Base-by-base conservation (phyloP, 2,113 vertebrate genomes). In the Psephotus haematonotus region DNA sequence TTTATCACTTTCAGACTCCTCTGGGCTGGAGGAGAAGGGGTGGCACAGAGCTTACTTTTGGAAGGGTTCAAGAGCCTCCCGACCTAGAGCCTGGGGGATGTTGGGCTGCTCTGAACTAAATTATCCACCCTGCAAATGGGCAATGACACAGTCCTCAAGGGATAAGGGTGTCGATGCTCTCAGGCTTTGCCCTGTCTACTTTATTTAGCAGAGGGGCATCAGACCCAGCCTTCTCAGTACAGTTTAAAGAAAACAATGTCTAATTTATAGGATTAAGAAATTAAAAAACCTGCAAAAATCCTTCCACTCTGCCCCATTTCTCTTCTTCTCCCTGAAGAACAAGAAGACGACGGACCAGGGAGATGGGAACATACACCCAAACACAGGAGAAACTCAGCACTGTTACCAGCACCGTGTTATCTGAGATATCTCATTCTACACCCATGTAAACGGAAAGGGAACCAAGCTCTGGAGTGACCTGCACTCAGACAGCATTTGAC, bases 31-130 rank as follows among this genome's bases (percentile, higher is more conserved):
- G 65, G 24, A 50, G 47, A 37, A 68, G 74, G 8, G 43, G 31
- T 2, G 6, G 46, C 92, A 47, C 75, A 31, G 43, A 52, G 37
- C 46, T 50, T 8, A 0, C 5, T 23, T 28, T 59, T 44, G 77
- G 69, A 35, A 76, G 52, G 60, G 37, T 27, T 84, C 57, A 46
- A 68, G 74, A 35, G 13, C 31, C 64, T 79, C 64, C 67, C 6
- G 22, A 89, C 86, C 47, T 81, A 93, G 77, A 90, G 67, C 88
- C 90, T 85, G 76, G 81, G 80, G 47, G 70, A 93, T 76, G 82
- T 82, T 63, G 47, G 63, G 24, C 41, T 15, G 65, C 33, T 77
- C 43, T 20, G 10, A 10, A 19, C 85, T 74, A 82, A 77, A 55
- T 23, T 81, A 53, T 53, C 67, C 37, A 81, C 71, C 82, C 95